Evolutionary conservation across 2,888 invertebrate species (phyloP), one percentile per base, ranked within the genome.

Genomic region (Synanthedon formicaeformis): DNA sequence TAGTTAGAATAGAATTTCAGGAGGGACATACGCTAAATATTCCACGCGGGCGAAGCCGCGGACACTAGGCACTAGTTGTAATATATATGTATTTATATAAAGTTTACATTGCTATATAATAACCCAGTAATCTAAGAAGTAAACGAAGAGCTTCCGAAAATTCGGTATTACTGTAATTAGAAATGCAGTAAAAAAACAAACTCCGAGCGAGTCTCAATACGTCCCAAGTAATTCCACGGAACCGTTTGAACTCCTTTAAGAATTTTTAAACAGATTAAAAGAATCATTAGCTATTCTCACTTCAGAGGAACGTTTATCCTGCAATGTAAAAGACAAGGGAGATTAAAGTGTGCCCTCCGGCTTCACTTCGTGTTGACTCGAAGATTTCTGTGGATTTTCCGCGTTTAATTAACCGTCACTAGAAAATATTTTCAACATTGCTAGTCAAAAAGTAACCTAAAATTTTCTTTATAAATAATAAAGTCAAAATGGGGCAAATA

Each of bases 241-340:
- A 54, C 53, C 68, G 62, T 81, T 80, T 76, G 76, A 78, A 76
- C 72, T 80, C 72, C 78, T 81, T 76, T 75, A 69, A 73, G 80
- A 78, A 83, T 83, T 77, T 71, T 75, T 80, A 78, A 79, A 64
- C 68, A 85, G 85, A 85, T 86, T 84, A 83, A 78, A 78, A 77
- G 74, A 79, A 78, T 81, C 80, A 85, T 86, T 84, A 83, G 67
- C 66, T 71, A 86, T 86, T 84, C 86, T 73, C 74, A 82, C 76
- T 81, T 68, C 63, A 67, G 64, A 58, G 56, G 56, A 61, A 51
- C 58, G 60, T 58, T 59, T 56, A 57, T 54, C 57, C 60, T 62
- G 64, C 63, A 61, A 71, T 71, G 75, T 57, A 62, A 62, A 72
- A 75, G 83, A 85, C 85, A 83, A 60, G 67, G 54, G 60, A 76